Base-by-base conservation (phyloP, 2,888 invertebrate genomes). In the Keiferia lycopersicella region DNA sequence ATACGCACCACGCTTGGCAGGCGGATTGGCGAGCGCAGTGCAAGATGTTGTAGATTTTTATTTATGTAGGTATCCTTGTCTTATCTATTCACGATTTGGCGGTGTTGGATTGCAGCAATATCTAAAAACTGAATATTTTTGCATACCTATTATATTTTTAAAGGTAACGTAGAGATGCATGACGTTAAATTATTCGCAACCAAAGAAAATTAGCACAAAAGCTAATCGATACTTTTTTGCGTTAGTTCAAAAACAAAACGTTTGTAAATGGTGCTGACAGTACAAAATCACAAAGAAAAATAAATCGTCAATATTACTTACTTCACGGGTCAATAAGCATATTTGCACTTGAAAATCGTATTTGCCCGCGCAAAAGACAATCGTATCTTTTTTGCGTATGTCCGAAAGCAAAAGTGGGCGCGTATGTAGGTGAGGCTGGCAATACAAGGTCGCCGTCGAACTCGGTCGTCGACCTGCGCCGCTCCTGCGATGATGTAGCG, bases 381-480 rank as follows among this genome's bases (percentile, higher is more conserved):
- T 67, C 62, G 64, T 69, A 65, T 65, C 71, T 88, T 88, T 89
- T 91, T 90, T 88, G 89, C 88, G 84, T 83, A 86, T 83, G 84
- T 82, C 79, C 88, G 91, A 91, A 91, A 91, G 91, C 86, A 91
- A 91, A 88, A 91, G 91, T 91, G 86, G 86, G 77, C 76, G 72
- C 83, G 88, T 88, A 89, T 89, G 91, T 90, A 90, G 91, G 90
- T 90, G 88, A 91, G 86, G 80, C 83, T 71, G 61, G 82, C 84
- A 75, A 69, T 79, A 87, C 92, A 90, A 87, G 90, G 92, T 91
- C 92, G 89, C 87, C 84, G 91, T 88, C 90, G 86, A 88, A 84
- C 87, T 81, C 87, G 92, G 92, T 79, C 92, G 82, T 84, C 83
- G 86, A 89, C 87, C 90, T 85, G 81, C 74, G 81, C 74, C 63